These are phyloP conservation scores for Pseudoatta argentina DNA, from an alignment of 1,140 invertebrate genomes.

Conservation along the genomic window DNA sequence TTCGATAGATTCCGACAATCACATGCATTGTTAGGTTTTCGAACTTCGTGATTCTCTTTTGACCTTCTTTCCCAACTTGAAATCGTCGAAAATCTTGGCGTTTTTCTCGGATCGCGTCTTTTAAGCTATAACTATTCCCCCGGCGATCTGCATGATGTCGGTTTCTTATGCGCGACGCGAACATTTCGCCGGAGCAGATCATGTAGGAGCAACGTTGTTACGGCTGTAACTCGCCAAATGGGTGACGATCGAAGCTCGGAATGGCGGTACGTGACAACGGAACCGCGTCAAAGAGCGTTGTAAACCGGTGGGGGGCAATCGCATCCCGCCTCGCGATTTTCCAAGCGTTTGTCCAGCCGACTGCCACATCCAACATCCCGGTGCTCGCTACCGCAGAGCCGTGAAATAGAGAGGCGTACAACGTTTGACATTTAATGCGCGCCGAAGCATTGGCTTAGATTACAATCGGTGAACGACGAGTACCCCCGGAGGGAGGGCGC, in stretches of 20 bases:
- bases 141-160: background rate
- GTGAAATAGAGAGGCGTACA: constrained; percentile 72
- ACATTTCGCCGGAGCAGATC: constrained; percentile 10
- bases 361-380: constrained; percentile 45
- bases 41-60: background rate
- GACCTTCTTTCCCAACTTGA: background rate
- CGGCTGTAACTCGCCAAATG: constrained; percentile 48
- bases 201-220: constrained; percentile 50
- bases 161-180: constrained; percentile 38
- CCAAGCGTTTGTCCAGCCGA: constrained; percentile 49
- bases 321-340: constrained; percentile 62
- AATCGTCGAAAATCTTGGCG: constrained; percentile 6
- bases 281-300: constrained; percentile 52
- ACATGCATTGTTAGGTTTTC: constrained; percentile 22
- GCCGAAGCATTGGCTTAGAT: constrained; percentile 75
- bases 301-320: constrained; percentile 64
- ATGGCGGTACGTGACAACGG: constrained; percentile 54
- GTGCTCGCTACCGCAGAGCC: constrained; percentile 54
- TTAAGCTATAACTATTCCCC: background rate
- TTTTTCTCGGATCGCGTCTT: constrained; percentile 14
- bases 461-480: constrained; percentile 75
- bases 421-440: constrained; percentile 81
- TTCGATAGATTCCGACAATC: background rate
- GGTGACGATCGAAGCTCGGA: constrained; percentile 34
- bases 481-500: constrained; percentile 65